A percentile compares a stretch with the other conserved stretches of the same genome.
phyloP scores from a whole-genome alignment of 1,140 invertebrate species.

The Aricia agestis region DNA sequence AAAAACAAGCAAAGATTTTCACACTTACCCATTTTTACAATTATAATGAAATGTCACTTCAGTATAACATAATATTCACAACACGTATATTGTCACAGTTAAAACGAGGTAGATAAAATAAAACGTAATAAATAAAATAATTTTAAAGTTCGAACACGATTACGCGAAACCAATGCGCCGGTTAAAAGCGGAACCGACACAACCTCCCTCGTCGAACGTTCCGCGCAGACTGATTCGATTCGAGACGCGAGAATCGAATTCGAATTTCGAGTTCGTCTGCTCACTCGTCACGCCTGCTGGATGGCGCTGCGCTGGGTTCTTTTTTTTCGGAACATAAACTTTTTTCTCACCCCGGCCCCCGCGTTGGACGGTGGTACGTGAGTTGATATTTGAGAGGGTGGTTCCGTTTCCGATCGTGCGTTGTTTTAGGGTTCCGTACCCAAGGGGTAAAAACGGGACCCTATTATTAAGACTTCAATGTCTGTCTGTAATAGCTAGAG shows the following conservation, averaged over 20 bases:
- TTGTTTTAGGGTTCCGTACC: too few relatives aligned
- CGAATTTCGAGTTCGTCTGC: constrained; percentile 4
- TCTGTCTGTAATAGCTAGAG: too few relatives aligned
- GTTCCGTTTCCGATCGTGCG: constrained; percentile 47
- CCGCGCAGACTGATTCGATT: constrained; percentile 45
- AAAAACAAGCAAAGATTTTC: neutral
- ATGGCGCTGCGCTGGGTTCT: constrained; percentile 38
- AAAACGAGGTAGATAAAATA: constrained; percentile 35
- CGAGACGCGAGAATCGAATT: neutral
- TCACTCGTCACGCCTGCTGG: constrained; percentile 27
- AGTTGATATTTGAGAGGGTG: constrained; percentile 48
- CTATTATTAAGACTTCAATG: too few relatives aligned
- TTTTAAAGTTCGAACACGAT: constrained; percentile 36
- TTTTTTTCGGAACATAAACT: constrained; percentile 27
- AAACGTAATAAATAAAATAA: neutral
- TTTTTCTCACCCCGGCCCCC: constrained; percentile 34
- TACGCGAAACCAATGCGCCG: constrained; percentile 48
- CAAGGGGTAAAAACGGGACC: too few relatives aligned
- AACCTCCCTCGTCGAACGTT: constrained; percentile 38
- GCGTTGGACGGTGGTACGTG: constrained; percentile 40
- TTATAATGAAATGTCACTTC: neutral
- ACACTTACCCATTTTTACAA: constrained; percentile 19
- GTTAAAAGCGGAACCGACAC: constrained; percentile 33
- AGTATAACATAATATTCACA: constrained; percentile 27
- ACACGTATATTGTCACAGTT: constrained; percentile 46